Evolutionary conservation across 35 echinoderm and acorn worm genomes (phyloP).

Genomic region (Ophioderma brevispina): DNA sequence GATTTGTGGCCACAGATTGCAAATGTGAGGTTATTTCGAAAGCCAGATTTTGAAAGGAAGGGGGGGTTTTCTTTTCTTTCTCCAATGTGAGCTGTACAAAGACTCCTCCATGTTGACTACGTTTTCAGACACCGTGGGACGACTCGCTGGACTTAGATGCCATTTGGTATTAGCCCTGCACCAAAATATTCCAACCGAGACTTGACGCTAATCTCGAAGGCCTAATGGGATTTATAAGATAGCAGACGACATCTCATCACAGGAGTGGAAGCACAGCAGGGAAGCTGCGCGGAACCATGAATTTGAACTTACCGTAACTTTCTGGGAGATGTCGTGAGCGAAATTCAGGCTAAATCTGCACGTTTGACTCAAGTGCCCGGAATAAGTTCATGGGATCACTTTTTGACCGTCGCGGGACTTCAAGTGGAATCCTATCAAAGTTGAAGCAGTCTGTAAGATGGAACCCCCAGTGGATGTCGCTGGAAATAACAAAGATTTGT

Average conservation of each 20-base stretch:
- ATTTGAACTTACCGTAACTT: neutral
- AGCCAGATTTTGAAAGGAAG: too few species aligned
- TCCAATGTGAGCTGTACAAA: slow-evolving; percentile 37
- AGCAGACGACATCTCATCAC: slow-evolving; percentile 28
- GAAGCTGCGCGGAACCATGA: slow-evolving; percentile 55
- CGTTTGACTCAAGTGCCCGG: slow-evolving; percentile 49
- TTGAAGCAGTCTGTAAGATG: slow-evolving; percentile 53
- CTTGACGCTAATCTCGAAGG: slow-evolving; percentile 20
- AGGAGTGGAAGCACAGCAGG: slow-evolving; percentile 47
- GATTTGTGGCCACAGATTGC: too few species aligned
- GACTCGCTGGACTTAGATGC: neutral
- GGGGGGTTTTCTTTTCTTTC: too few species aligned
- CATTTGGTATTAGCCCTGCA: slow-evolving; percentile 32
- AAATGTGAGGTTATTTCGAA: too few species aligned
- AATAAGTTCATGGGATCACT: slow-evolving; percentile 58
- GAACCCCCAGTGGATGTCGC: slow-evolving; percentile 34
- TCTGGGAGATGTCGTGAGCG: neutral
- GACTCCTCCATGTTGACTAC: slow-evolving; percentile 26
- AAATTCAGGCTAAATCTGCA: slow-evolving; percentile 54
- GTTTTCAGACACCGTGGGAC: slow-evolving; percentile 31
- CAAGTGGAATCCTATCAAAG: slow-evolving; percentile 51
- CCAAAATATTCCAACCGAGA: slow-evolving; percentile 44
- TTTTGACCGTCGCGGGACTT: too few species aligned
- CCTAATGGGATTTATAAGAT: neutral
- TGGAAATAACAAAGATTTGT: slow-evolving; percentile 54